Evolutionary conservation across 2,888 invertebrate genomes (phyloP), one percentile per base, ranked within the genome.

Genomic region (Nebria salina): DNA sequence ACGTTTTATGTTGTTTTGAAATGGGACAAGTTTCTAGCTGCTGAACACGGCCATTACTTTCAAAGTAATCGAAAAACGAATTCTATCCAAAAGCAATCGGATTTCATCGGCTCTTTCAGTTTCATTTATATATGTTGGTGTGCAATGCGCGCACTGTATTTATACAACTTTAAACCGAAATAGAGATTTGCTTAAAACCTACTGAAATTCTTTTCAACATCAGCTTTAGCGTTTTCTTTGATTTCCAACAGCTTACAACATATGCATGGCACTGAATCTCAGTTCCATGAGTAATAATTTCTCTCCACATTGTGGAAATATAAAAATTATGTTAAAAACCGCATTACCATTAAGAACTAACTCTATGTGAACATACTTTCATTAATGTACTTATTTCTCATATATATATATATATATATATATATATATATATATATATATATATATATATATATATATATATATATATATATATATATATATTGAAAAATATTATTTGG

Each of bases 111-210:
- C 25, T 70, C 80, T 80, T 80, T 72, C 72, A 75, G 75, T 75
- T 80, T 79, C 79, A 68, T 79, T 79, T 75, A 80, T 54, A 54
- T 80, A 42, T 74, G 54, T 79, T 80, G 54, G 75, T 80, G 41
- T 73, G 68, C 75, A 73, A 72, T 34, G 75, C 75, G 41, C 26
- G 68, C 75, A 68, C 15, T 25, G n/a, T 68, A 26, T 68, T 20
- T 9, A 25, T 7, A 25, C 20, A 25, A 68, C 68, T 20, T 20
- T 7, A 15, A 41, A 73, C 41, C 34, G 73, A 15, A 41, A 64
- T 75, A 75, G 70, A 80, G 80, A 80, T 80, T 80, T 79, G 79
- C 74, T 66, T 79, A 75, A 79, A 79, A 79, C 75, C 66, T 64
- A n/a, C 77, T 54, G 64, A 72, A 15, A 26, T 65, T 72, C 72